These are phyloP conservation scores for Cetoscarus ocellatus DNA, from an alignment of 2,797 vertebrate genomes.

Conservation along the genomic window DNA sequence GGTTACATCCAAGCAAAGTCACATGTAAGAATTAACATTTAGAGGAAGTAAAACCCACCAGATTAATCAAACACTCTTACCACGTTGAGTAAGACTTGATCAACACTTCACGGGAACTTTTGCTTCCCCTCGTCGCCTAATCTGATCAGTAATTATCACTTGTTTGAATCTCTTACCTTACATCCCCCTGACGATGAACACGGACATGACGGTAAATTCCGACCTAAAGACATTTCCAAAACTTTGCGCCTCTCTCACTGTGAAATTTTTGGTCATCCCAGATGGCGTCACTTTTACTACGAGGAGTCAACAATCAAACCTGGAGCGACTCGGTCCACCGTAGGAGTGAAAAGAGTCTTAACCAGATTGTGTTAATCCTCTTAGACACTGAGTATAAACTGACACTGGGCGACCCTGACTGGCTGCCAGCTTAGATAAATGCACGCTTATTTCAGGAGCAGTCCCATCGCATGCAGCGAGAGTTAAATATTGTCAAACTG, in stretches of 20 bases:
- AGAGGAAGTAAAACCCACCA: not conserved
- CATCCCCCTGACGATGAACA: conserved; percentile 49
- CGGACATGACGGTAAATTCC: conserved; percentile 43
- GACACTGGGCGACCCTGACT: conserved; percentile 60
- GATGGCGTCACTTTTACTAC: not conserved
- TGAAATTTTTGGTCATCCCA: not conserved
- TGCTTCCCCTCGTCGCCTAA: not conserved
- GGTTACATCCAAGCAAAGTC: too few relatives aligned
- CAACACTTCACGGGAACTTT: not conserved
- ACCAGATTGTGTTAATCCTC: conserved; percentile 83
- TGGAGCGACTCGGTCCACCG: conserved; percentile 40
- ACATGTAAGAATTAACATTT: not conserved
- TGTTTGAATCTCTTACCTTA: conserved; percentile 69
- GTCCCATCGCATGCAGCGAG: not conserved
- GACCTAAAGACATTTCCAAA: conserved; percentile 67
- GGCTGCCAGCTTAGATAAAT: conserved; percentile 61
- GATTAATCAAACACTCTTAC: not conserved
- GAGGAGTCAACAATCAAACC: conserved; percentile 61
- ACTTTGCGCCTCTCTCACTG: conserved; percentile 12
- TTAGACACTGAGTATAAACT: conserved; percentile 65
- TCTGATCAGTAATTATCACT: not conserved
- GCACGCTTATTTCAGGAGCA: conserved; percentile 57
- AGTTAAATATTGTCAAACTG: conserved; percentile 70
- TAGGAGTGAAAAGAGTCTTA: conserved; percentile 69
- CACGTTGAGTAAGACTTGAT: not conserved